phyloP scores from a whole-genome alignment of 2,113 vertebrate species.

The Dendropsophus ebraccatus region DNA sequence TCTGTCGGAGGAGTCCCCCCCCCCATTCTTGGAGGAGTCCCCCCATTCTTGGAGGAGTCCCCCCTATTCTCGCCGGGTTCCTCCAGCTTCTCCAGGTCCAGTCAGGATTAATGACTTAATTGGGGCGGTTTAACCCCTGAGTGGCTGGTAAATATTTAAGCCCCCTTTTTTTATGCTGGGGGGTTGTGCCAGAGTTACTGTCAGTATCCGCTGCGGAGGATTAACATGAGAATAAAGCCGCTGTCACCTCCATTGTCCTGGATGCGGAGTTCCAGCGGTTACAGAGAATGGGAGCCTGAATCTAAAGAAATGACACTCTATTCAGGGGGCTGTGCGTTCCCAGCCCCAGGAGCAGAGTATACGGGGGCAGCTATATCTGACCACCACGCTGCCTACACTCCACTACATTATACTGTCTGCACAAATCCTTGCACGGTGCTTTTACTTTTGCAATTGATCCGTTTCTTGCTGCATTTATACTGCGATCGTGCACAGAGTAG shows the following conservation, averaged over 20 bases:
- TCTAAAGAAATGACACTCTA: conserved; percentile 87
- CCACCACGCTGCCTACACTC: no score
- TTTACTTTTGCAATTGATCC: no score
- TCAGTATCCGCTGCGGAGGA: conserved; percentile 70
- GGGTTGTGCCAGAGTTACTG: neutral
- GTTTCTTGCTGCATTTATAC: no score
- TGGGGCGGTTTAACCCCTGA: conserved; percentile 21
- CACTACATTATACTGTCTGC: no score
- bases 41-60: no score
- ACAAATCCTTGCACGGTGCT: no score
- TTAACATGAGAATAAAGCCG: conserved; percentile 99
- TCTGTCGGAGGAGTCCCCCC: no score
- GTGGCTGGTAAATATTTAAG: neutral
- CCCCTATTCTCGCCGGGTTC: neutral
- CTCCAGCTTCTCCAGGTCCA: neutral
- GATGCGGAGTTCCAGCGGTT: conserved; percentile 92
- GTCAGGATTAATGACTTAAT: conserved; percentile 42
- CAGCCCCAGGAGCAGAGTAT: neutral
- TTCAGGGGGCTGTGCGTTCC: conserved; percentile 86
- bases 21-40: no score
- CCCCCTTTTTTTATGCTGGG: neutral
- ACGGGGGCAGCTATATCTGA: no score
- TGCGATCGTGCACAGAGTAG: no score
- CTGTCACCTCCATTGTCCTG: conserved; percentile 92
- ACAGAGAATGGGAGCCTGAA: conserved; percentile 81